phyloP scores from a whole-genome alignment of 2,888 invertebrate species.

The Chelonus formosanus region DNA sequence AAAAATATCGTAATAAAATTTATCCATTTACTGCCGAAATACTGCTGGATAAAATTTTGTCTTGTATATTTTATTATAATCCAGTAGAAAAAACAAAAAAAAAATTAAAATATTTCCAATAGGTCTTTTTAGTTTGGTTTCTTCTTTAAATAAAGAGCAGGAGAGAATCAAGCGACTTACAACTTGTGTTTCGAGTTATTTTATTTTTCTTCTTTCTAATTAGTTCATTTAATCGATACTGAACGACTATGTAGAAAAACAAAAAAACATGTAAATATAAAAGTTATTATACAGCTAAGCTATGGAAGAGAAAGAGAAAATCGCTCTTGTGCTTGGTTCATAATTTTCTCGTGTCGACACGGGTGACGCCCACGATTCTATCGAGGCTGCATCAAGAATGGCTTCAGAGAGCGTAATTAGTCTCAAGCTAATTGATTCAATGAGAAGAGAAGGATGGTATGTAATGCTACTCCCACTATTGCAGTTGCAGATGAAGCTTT shows the following conservation, averaged over 20 bases:
- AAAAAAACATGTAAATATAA: not conserved
- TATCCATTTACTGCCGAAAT: no score
- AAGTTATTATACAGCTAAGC: not conserved
- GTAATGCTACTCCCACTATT: not conserved
- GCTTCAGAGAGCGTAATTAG: slow-evolving; percentile 33
- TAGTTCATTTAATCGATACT: no score
- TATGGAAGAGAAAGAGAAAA: slow-evolving; percentile 6
- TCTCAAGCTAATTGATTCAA: slow-evolving; percentile 35
- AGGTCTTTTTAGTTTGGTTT: no score
- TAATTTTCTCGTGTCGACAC: slow-evolving; percentile 38
- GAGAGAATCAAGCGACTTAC: no score
- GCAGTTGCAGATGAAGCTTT: slow-evolving; percentile 9
- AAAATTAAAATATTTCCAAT: no score
- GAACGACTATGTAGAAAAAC: not conserved
- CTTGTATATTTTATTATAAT: no score
- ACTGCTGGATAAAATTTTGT: no score
- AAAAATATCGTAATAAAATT: no score
- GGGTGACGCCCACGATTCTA: slow-evolving; percentile 35
- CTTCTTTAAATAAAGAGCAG: no score
- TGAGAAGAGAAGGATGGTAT: slow-evolving; percentile 2
- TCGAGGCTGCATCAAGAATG: slow-evolving; percentile 37
- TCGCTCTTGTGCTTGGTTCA: slow-evolving; percentile 24
- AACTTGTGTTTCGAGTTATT: no score
- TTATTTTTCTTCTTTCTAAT: no score
- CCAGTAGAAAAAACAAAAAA: no score